Base-by-base conservation (phyloP, 2,113 vertebrate species). In the Oostethus manadensis region DNA sequence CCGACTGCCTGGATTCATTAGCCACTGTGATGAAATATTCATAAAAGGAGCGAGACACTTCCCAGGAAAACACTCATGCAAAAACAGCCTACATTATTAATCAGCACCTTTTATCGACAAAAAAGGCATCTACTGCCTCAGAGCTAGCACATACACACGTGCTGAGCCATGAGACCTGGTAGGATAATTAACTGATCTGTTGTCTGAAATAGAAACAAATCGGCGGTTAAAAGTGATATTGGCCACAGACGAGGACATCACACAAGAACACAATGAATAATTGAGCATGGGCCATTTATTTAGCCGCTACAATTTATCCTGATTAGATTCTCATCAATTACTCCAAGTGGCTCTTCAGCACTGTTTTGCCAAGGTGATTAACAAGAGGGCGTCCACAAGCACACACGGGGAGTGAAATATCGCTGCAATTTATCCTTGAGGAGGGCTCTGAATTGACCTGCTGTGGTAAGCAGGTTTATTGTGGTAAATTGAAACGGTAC, bases 1-100 rank as follows among this genome's bases (percentile, higher is more conserved):
- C 62, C 63, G 56, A 65, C 70, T 42, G 38, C 38, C 38, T 71
- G 76, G 73, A 82, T 82, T 84, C 69, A 85, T 88, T 82, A 85
- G 76, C 65, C 50, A 58, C 57, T 33, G 51, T 72, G 55, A 87
- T 88, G 29, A 89, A 89, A 88, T 85, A 87, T 89, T 86, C 49
- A 90, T 86, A 82, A 82, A 78, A 81, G 71, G 76, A 82, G 84
- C 84, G 67, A 74, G 77, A 80, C 79, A 79, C 78, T 86, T 83
- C 78, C 64, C 68, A 60, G 72, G 71, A 74, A 83, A 85, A 83
- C 56, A 55, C 53, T 84, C 78, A 82, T 84, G 84, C 67, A 84
- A 84, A 84, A 87, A 79, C 60, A 79, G 44, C 38, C 46, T 86
- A 51, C 74, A 89, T 85, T 79, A 87, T 89, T 89, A 73, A 88